Base-by-base conservation (phyloP, 1,140 invertebrate genomes). In the Drosophila novamexicana region DNA sequence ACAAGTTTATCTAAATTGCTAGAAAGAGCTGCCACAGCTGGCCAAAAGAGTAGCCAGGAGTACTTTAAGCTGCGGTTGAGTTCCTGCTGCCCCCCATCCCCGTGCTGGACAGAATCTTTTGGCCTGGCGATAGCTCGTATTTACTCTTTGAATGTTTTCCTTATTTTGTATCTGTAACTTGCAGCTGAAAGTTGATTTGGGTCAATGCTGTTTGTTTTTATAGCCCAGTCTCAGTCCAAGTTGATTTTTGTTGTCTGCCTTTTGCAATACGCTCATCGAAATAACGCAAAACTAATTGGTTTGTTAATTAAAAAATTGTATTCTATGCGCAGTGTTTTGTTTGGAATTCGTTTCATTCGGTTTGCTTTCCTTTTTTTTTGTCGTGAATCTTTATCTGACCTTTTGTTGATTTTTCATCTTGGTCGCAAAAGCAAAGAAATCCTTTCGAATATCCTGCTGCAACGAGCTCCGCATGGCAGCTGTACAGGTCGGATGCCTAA, bases 1-100 rank as follows among this genome's bases (percentile, higher is more conserved):
- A 88, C 83, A 86, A 86, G 83, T 88, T 88, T 88, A 88, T 88
- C 83, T 88, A 88, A 89, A 88, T 88, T 88, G 83, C 75, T 76
- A 69, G 79, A 85, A 78, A 81, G 69, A 78, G 56, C 79, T 84
- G 59, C 58, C 61, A 59, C 68, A 81, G 42, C 50, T 40, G 7
- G n/a, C 8, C 14, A 2, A 44, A 40, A 7, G 56, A 53, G 37
- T 10, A 61, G 44, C 36, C 57, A 49, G 42, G 32, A 44, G 61
- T 69, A 57, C 57, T 72, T 68, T 65, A 65, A 75, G 81, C 75
- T 81, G 79, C 78, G 82, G 75, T 49, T n/a, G 58, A 53, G 37
- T 18, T 57, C 42, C n/a, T 42, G 52, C 56, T 45, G 16, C 29
- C 14, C 29, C 3, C n/a, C 36, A 7, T 18, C 39, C 16, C 22